Evolutionary conservation across 2,888 invertebrate species (phyloP), one percentile per base, ranked within the genome.

Genomic region (Temnothorax ravouxi): DNA sequence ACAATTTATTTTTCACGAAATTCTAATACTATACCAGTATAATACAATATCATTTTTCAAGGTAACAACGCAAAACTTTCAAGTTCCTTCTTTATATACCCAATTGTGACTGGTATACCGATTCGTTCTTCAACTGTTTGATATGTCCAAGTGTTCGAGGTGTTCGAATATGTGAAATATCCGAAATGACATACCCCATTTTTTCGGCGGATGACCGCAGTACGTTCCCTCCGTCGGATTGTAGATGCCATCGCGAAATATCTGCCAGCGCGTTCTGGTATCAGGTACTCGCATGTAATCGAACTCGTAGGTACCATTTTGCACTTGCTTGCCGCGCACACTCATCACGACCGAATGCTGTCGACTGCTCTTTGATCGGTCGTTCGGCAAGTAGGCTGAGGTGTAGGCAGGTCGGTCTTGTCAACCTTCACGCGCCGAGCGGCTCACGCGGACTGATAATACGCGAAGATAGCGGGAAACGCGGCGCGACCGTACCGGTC

Each of bases 201-300:
- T 95, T 85, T 95, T 94, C 25, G 95, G 95, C 66, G 96, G 96
- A 74, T 97, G 95, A 3, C 97, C 97, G 85, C 97, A 93, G 84
- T 97, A 95, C 29, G 96, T 96, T 61, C 96, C 96, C 50, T 96
- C 96, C 74, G 96, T 95, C 0, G 96, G 95, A 90, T 97, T 96
- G 92, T 96, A 96, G 25, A 96, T 47, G n/a, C 84, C 91, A 56
- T 93, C 92, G 74, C 87, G 88, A 61, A 95, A 76, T 54, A 91
- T 83, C 87, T 94, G 85, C 94, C 94, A 94, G 41, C 87, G 87
- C 11, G 89, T 93, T 82, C 93, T 92, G 18, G 77, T 71, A 59
- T 92, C 91, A 25, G 93, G 93, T 71, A 81, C 84, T 62, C 93
- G 90, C 91, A 93, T 92, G 76, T 93, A 93, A 64, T 89, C 90